A percentile compares a stretch with the other conserved stretches of the same genome.
Evolutionary conservation across 2,113 vertebrate species (phyloP).

Genomic region (Himantopus leucocephalus): DNA sequence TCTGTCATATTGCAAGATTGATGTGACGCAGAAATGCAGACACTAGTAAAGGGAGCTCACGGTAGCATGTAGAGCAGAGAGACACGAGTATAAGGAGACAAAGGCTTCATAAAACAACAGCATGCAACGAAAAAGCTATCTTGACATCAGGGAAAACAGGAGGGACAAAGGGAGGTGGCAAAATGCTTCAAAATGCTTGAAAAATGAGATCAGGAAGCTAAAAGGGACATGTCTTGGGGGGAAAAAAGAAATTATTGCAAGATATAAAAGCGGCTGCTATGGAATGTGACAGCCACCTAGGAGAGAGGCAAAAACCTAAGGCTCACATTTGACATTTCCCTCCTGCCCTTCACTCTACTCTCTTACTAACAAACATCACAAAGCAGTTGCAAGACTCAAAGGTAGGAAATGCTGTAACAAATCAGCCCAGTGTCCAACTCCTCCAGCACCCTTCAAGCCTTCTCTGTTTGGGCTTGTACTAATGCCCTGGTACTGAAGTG

Average conservation of each 20-base stretch:
- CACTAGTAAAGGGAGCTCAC: constrained; percentile 30
- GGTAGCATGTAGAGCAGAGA: constrained; percentile 20
- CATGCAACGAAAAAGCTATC: not conserved
- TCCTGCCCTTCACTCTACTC: not conserved
- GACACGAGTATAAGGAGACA: not conserved
- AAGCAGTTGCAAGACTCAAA: not conserved
- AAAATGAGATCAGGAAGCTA: constrained; percentile 19
- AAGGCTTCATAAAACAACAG: constrained; percentile 33
- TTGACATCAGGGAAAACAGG: constrained; percentile 5
- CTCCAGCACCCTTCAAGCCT: not conserved
- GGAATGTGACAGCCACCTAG: not conserved
- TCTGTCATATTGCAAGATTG: constrained; percentile 68
- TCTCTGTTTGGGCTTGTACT: not conserved
- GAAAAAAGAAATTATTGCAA: not conserved
- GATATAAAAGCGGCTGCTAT: not conserved
- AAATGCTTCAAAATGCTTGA: not conserved
- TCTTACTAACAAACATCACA: not conserved
- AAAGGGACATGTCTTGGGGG: not conserved
- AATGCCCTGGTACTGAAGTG: not conserved
- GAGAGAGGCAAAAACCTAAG: not conserved
- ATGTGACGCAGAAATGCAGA: constrained; percentile 64
- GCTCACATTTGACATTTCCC: not conserved
- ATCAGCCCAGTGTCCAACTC: not conserved
- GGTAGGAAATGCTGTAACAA: not conserved
- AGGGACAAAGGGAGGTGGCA: not conserved